Evolutionary conservation across 2,113 vertebrate genomes (phyloP), one percentile per base, ranked within the genome.

Genomic region (Plecturocebus donacophilus): DNA sequence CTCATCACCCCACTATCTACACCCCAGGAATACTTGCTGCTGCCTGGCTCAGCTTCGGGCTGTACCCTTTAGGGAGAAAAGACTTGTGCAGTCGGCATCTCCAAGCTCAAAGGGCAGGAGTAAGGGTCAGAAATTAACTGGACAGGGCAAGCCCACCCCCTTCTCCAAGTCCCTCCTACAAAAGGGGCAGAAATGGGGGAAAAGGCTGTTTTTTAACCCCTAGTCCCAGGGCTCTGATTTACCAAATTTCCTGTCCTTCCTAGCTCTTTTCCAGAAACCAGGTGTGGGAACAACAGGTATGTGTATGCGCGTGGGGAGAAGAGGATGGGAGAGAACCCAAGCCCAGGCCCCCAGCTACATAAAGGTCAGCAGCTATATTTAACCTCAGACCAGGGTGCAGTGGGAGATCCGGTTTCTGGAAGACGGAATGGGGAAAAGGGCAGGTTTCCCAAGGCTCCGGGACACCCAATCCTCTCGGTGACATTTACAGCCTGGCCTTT

Each of bases 361-460:
- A 98, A 98, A 98, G 98, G 98, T 98, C 98, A 98, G 54, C 8
- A 30, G 97, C 96, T 98, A 98, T 95, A 98, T 97, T 97, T 98
- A 98, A 95, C 96, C 40, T 49, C 75, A 76, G 91, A 77, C 82
- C 58, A 85, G 93, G 47, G 79, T 23, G 58, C 66, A 79, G 61
- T 1, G 75, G 30, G 81, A 92, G 97, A 98, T 98, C 98, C 92
- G 93, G 96, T 98, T 98, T 98, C 98, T 87, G 81, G 81, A 79
- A 88, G 90, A 82, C 6, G 54, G 54, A 52, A 40, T 68, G 32
- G 83, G 68, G 38, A 94, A 83, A 66, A 75, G 96, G 97, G 92
- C 90, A 85, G 76, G 80, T 79, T 73, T 87, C 94, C 91, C 52
- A 19, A 61, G 87, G 82, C 61, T 30, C 77, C 10, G 9, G 0